Evolutionary conservation across 2,888 invertebrate genomes (phyloP), one percentile per base, ranked within the genome.

Genomic region (Diaprepes abbreviatus): DNA sequence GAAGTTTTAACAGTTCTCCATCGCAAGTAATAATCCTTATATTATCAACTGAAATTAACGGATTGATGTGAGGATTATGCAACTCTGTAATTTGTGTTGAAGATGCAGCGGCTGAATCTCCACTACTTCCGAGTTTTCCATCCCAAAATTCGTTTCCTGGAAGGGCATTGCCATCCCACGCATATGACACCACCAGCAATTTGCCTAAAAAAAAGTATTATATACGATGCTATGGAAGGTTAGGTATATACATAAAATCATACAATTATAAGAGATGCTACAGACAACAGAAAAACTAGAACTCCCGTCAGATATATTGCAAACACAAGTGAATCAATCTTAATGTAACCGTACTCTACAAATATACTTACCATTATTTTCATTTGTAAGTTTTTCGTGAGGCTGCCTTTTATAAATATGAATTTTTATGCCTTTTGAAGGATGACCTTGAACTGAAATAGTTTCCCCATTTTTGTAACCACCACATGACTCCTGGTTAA

Each of bases 71-170:
- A 0, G 88, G 85, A 80, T 89, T 90, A 81, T 90, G 90, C 0
- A 90, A 78, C 75, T 90, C 90, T 0, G 89, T 73, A 0, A 90
- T 84, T 76, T 90, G 89, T 0, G 87, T 88, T 1, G 88, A 88
- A 60, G 88, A 87, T 0, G 90, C 90, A 0, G 89, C 89, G 0
- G 90, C 90, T 0, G 90, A 87, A 77, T 90, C 89, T 1, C 90
- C 89, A 0, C 89, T 89, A 0, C 85, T 80, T 0, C 83, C 80
- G 2, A 90, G 76, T 60, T 85, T 87, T 14, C 87, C 87, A 2
- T 81, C 75, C 92, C 92, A 92, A 79, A 89, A 92, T 78, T 92
- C 92, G 75, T 92, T 92, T 45, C 92, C 92, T 0, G 92, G 92
- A 66, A 90, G 85, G 0, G 92, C 88, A 77, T 92, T 92, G 5